Conservation (phyloP, 1,140 invertebrate species). For the Geopemphigus sp. region DNA sequence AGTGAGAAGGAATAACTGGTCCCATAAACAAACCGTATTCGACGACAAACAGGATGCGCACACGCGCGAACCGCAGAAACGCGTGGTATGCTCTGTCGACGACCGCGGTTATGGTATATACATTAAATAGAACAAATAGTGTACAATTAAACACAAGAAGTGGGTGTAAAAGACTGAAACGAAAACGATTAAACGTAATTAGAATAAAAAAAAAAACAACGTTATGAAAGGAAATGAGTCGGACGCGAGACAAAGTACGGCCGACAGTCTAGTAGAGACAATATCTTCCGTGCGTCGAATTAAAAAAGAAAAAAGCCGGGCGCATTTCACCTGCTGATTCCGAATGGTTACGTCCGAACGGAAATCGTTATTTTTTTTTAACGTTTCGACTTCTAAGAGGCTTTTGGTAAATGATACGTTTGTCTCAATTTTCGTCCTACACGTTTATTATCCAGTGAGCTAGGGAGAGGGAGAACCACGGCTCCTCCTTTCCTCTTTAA, state of each 20-base stretch:
- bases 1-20: neutral
- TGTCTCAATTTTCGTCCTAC: no score
- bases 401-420: no score
- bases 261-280: neutral
- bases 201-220: neutral
- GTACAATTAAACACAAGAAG: slow-evolving; percentile 35
- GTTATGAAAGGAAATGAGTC: slow-evolving; percentile 28
- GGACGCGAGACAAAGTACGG: neutral
- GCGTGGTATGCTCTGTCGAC: neutral
- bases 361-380: no score
- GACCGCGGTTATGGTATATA: neutral
- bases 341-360: no score
- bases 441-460: no score
- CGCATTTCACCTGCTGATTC: no score
- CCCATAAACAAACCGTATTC: neutral
- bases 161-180: slow-evolving; percentile 37
- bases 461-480: no score
- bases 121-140: neutral
- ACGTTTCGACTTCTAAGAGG: no score
- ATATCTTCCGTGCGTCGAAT: no score
- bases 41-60: slow-evolving; percentile 29
- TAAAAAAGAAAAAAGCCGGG: no score
- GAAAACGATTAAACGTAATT: slow-evolving; percentile 41
- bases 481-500: no score
- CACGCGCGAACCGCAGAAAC: neutral